A percentile compares a stretch with the other conserved stretches of the same genome.
Evolutionary conservation across 64 coral and sea anemone species (phyloP).

Genomic region (Astreopora myriophthalma): DNA sequence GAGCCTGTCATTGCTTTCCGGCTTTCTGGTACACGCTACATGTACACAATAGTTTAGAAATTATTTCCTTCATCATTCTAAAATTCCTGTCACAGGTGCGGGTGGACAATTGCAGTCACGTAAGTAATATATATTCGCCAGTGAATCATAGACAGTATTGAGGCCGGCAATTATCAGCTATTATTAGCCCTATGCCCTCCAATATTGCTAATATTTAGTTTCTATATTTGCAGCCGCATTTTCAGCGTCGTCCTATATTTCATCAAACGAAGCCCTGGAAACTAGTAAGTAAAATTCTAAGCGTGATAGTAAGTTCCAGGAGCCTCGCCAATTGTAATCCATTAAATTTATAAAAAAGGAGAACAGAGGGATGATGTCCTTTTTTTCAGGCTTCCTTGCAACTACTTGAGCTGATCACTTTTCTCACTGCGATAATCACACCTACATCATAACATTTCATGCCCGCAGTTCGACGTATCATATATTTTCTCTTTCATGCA

Average conservation of each 20-base stretch:
- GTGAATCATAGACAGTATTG: no score
- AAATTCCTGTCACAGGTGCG: neutral
- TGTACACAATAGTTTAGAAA: no score
- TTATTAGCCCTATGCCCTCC: neutral
- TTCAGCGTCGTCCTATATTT: neutral
- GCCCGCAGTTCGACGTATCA: no score
- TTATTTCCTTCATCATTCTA: neutral
- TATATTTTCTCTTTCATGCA: no score
- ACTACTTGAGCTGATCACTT: no score
- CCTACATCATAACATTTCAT: no score
- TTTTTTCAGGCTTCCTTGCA: neutral
- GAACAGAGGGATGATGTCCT: no score
- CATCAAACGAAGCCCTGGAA: neutral
- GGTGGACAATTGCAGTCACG: neutral
- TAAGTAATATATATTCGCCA: conserved; percentile 4
- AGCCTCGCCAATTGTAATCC: neutral
- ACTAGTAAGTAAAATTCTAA: neutral
- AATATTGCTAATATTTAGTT: neutral
- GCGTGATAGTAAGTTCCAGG: neutral
- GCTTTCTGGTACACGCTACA: no score
- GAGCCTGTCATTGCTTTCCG: no score
- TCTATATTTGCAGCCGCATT: neutral
- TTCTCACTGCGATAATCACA: no score
- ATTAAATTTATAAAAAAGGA: neutral
- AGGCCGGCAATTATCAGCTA: no score